phyloP scores from a whole-genome alignment of 2,113 vertebrate genomes.

The Boleophthalmus pectinirostris region DNA sequence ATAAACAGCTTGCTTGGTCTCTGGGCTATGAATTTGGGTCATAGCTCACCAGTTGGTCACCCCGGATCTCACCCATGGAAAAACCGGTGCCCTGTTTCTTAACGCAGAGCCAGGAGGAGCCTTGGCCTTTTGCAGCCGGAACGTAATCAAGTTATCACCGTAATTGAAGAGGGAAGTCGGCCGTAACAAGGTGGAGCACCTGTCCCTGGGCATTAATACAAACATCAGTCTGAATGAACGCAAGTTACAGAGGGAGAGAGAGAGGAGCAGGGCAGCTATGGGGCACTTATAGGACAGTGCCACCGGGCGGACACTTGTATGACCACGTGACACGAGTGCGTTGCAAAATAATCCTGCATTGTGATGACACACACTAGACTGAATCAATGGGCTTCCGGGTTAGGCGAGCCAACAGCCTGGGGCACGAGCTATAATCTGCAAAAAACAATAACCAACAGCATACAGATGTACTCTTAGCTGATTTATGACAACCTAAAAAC shows the following conservation, averaged over 20 bases:
- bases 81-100: background rate
- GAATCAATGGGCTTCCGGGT: constrained; percentile 51
- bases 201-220: constrained; percentile 64
- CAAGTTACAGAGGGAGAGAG: background rate
- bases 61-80: constrained; percentile 20
- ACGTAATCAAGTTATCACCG: constrained; percentile 54
- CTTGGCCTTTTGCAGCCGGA: constrained; percentile 19
- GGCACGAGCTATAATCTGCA: background rate
- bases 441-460: background rate
- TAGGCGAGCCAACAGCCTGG: background rate
- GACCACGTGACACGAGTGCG: constrained; percentile 44
- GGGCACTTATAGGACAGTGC: constrained; percentile 8
- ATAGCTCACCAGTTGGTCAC: background rate
- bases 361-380: constrained; percentile 34
- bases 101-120: background rate
- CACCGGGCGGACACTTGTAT: constrained; percentile 18
- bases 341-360: constrained; percentile 49
- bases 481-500: background rate
- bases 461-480: background rate
- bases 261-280: background rate
- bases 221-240: constrained; percentile 34
- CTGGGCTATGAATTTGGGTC: background rate
- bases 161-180: constrained; percentile 51
- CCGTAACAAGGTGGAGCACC: constrained; percentile 53
- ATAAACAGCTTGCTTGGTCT: background rate